Evolutionary conservation across 1,140 invertebrate species (phyloP).

Genomic region (Rhopalosiphum padi): DNA sequence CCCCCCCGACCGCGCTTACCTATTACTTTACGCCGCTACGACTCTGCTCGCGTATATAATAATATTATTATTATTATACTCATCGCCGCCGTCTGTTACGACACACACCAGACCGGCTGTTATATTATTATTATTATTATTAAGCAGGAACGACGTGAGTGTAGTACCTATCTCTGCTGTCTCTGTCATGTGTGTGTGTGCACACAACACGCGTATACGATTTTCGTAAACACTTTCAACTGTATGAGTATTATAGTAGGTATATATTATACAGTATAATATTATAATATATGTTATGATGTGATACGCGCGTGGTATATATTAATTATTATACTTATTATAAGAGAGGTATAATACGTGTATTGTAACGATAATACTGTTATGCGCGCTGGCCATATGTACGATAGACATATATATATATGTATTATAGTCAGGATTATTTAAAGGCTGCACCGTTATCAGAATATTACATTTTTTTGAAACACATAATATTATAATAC

Average conservation of each 20-base stretch:
- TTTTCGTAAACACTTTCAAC: slow-evolving; percentile 16
- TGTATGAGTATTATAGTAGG: neutral
- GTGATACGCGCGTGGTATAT: neutral
- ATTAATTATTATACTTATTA: no score
- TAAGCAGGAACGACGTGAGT: neutral
- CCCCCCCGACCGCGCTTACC: neutral
- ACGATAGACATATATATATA: no score
- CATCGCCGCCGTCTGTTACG: slow-evolving; percentile 8
- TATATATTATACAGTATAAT: neutral
- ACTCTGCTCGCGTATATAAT: neutral
- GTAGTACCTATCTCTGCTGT: neutral
- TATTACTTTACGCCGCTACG: neutral
- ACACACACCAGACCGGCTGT: slow-evolving; percentile 33
- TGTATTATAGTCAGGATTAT: no score
- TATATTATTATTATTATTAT: neutral
- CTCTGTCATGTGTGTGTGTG: neutral
- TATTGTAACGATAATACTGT: neutral
- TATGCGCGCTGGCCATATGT: no score
- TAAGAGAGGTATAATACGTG: no score
- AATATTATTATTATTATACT: neutral
- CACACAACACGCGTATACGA: neutral
- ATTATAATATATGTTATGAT: neutral
- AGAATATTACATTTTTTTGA: no score
- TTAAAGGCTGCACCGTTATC: no score
- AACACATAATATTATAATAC: no score